Percentiles rank a stretch among this genome's conserved stretches.
These are phyloP conservation scores for Leuctra nigra DNA, from an alignment of 2,888 invertebrate genomes.

Conservation along the genomic window DNA sequence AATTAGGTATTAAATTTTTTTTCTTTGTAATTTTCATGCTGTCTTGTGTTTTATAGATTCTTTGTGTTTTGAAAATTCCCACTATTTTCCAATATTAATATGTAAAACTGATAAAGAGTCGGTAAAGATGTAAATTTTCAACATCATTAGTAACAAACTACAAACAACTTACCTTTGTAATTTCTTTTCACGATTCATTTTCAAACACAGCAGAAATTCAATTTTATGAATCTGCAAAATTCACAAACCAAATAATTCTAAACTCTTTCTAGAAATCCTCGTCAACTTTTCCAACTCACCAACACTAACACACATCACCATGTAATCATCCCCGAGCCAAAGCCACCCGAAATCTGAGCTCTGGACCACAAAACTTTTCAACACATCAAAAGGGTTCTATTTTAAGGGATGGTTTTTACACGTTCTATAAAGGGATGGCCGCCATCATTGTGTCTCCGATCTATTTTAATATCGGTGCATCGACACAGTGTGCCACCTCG, in stretches of 20 bases:
- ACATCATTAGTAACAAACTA: too few relatives aligned
- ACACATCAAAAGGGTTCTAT: conserved; percentile 14
- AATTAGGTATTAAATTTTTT: too few relatives aligned
- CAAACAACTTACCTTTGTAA: too few relatives aligned
- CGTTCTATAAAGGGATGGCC: conserved; percentile 16
- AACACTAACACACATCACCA: not conserved
- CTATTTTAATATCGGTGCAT: conserved; percentile 13
- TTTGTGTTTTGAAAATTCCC: too few relatives aligned
- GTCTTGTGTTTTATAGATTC: too few relatives aligned
- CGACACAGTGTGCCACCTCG: conserved; percentile 13
- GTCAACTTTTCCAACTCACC: not conserved
- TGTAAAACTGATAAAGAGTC: too few relatives aligned
- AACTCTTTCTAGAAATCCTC: not conserved
- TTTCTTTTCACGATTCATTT: too few relatives aligned
- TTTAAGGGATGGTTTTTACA: conserved; percentile 9
- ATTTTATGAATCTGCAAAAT: not conserved
- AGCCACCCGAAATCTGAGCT: conserved; percentile 3
- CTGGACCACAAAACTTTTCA: conserved; percentile 3
- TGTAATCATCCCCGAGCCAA: not conserved
- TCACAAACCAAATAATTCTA: not conserved
- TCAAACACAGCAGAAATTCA: not conserved
- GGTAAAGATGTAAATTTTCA: too few relatives aligned
- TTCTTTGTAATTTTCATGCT: too few relatives aligned
- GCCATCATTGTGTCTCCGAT: conserved; percentile 3
- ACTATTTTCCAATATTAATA: too few relatives aligned